Percentiles rank a stretch among this genome's conserved stretches.
These are phyloP conservation scores for Drosophila hawaiiensis DNA, from an alignment of 2,888 invertebrate species.

Conservation along the genomic window DNA sequence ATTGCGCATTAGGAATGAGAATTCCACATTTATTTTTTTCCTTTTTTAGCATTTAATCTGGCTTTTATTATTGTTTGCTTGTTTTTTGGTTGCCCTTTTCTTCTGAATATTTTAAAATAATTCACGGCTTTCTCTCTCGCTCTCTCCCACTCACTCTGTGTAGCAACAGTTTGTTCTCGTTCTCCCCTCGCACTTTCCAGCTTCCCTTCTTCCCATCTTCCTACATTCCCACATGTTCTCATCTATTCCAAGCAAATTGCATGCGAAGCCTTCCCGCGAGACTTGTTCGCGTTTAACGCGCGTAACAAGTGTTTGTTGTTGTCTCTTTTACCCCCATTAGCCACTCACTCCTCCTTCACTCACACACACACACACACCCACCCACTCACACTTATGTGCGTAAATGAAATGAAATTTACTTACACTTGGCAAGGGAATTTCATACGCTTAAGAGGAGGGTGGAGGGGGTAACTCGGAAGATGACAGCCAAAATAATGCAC, in stretches of 20 bases:
- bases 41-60: constrained; percentile 47
- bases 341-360: not conserved
- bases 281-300: constrained; percentile 33
- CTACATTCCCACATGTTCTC: constrained; percentile 16
- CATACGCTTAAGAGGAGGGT: not conserved
- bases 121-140: not conserved
- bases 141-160: not conserved
- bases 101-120: constrained; percentile 10
- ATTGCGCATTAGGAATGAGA: constrained; percentile 51
- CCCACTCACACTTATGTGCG: constrained; percentile 8
- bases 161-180: constrained; percentile 36
- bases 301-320: constrained; percentile 69
- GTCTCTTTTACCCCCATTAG: constrained; percentile 7
- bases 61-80: constrained; percentile 44
- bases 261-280: constrained; percentile 66
- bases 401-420: constrained; percentile 71
- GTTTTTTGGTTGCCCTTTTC: constrained; percentile 23
- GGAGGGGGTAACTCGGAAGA: constrained; percentile 12
- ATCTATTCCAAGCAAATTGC: constrained; percentile 60
- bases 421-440: constrained; percentile 43
- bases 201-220: not conserved
- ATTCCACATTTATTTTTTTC: constrained; percentile 38
- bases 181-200: not conserved
- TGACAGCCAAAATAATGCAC: constrained; percentile 28
- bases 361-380: constrained; percentile 4